Evolutionary conservation across 2,113 vertebrate genomes (phyloP), one percentile per base, ranked within the genome.

Genomic region (Eudorcas thomsonii): DNA sequence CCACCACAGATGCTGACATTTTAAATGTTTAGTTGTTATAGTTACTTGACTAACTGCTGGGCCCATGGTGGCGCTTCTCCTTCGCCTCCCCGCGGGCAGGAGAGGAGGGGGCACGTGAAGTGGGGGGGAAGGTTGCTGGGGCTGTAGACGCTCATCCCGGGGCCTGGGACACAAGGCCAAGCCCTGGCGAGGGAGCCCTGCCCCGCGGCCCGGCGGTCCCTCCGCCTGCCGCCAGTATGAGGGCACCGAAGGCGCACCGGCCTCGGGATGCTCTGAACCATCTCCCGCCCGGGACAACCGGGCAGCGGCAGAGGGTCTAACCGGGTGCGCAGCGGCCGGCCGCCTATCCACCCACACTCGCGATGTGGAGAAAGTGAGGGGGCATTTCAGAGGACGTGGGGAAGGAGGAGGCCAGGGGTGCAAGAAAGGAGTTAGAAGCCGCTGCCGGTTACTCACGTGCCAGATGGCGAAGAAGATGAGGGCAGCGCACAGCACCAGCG

Each of bases 401-500:
- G 43, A 54, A 39, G 5, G n/a, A 3, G 28, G 16, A 12, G n/a
- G 78, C 26, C 43, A 33, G 30, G 45, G 54, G 16, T 2, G 59
- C 13, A 1, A 52, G 45, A 4, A 50, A 59, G 86, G 77, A 98
- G 92, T 97, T 82, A 54, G 94, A 92, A 96, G 71, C 52, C 15
- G 62, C 14, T 26, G 55, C 39, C 1, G 26, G 77, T 55, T 96
- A 99, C 99, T 99, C 99, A 99, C 99, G 98, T 99, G 99, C 99
- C 99, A 99, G 97, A 99, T 99, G 98, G 99, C 99, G 98, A 99
- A 99, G 99, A 99, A 99, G 99, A 99, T 99, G 98, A 99, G 99
- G 1, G 99, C 99, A 1, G 99, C 99, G 83, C 99, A 99, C 90
- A 99, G 99, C 62, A 99, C 99, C 98, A 99, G 99, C 50, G 99